These are phyloP conservation scores for Mesocentrotus franciscanus DNA, from an alignment of 53 echinoderm and acorn worm species.

Conservation along the genomic window DNA sequence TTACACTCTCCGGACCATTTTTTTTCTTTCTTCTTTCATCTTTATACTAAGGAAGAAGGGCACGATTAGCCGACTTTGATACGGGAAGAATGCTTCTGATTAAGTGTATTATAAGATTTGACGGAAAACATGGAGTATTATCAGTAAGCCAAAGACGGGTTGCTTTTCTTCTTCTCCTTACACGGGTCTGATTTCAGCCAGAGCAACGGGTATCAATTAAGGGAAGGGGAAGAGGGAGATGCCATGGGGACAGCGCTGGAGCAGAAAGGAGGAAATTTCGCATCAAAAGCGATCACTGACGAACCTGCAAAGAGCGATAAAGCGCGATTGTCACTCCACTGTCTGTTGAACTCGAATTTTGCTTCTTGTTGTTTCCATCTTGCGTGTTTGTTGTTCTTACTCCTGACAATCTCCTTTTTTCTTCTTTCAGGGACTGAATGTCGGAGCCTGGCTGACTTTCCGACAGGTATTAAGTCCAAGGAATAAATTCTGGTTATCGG, in stretches of 20 bases:
- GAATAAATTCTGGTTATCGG: constrained; percentile 58
- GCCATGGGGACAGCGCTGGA: background rate
- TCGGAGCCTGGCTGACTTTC: constrained; percentile 34
- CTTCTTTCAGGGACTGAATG: background rate
- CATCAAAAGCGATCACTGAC: constrained; percentile 58
- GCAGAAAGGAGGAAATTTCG: constrained; percentile 56
- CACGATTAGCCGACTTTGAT: constrained; percentile 27
- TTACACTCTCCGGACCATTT: background rate
- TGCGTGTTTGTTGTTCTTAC: constrained; percentile 47
- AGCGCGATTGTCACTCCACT: constrained; percentile 38
- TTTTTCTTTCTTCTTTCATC: background rate
- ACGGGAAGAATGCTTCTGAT: constrained; percentile 48
- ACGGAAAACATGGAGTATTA: constrained; percentile 56
- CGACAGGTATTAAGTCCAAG: constrained; percentile 51
- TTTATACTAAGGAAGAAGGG: background rate
- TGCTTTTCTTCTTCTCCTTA: background rate
- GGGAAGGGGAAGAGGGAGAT: constrained; percentile 29
- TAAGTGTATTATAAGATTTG: constrained; percentile 37
- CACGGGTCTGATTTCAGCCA: constrained; percentile 34
- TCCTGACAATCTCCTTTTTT: background rate
- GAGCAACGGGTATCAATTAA: constrained; percentile 63
- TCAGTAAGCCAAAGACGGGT: constrained; percentile 49
- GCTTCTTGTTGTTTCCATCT: constrained; percentile 48
- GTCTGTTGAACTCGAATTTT: constrained; percentile 9
- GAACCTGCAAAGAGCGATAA: constrained; percentile 54